Evolutionary conservation across 2,797 vertebrate genomes (phyloP).

Genomic region (Characodon lateralis): DNA sequence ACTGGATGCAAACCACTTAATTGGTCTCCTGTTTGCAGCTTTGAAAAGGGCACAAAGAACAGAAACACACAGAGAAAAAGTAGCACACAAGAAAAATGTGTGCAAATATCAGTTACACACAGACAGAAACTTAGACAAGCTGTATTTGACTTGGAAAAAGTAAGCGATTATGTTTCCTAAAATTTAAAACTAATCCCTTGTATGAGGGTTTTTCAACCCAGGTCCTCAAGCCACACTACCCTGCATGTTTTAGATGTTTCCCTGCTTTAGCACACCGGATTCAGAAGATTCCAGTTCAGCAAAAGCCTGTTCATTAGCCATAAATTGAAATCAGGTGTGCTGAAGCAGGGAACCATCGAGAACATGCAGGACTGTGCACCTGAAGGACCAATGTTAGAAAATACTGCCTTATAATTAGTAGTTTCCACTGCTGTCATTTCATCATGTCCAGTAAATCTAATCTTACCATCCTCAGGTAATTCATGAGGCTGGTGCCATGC

Average conservation of each 20-base stretch:
- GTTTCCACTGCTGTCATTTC: constrained; percentile 4
- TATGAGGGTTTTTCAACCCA: too few species aligned
- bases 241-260: too few species aligned
- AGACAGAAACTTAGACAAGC: background rate
- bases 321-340: too few species aligned
- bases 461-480: constrained; percentile 99
- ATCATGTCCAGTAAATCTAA: constrained; percentile 30
- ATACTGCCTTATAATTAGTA: background rate
- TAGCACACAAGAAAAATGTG: background rate
- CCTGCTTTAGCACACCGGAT: too few species aligned
- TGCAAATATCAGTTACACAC: background rate
- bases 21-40: background rate
- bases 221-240: too few species aligned
- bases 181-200: constrained; percentile 20
- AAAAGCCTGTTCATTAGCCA: too few species aligned
- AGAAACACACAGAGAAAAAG: background rate
- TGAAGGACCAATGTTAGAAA: too few species aligned
- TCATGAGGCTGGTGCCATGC: constrained; percentile 98
- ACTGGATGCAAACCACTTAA: background rate
- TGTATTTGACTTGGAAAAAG: background rate
- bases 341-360: too few species aligned
- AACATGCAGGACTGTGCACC: too few species aligned
- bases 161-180: constrained; percentile 2
- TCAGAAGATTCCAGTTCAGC: too few species aligned
- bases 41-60: background rate